Percentiles rank a stretch among this genome's conserved stretches.
These are phyloP conservation scores for Tympanuchus pallidicinctus DNA, from an alignment of 2,113 vertebrate genomes.

Conservation along the genomic window DNA sequence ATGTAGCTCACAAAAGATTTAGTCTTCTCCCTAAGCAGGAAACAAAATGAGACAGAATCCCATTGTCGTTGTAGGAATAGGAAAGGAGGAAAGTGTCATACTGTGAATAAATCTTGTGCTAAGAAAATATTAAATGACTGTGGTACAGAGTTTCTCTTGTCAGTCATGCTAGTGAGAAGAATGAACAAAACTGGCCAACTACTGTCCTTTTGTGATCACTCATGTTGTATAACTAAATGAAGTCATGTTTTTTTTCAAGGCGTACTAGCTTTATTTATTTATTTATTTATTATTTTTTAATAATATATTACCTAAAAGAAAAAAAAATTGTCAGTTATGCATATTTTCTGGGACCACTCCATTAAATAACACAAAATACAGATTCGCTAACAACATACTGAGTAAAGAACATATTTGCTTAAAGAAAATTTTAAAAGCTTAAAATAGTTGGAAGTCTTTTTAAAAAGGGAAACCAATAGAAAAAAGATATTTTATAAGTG, in stretches of 20 bases:
- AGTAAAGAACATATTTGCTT: not conserved
- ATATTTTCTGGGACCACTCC: not conserved
- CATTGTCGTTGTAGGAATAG: not conserved
- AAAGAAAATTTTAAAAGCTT: not conserved
- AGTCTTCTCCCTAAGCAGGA: not conserved
- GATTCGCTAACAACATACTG: not conserved
- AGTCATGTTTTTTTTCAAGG: not conserved
- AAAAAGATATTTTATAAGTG: not conserved
- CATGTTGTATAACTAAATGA: not conserved
- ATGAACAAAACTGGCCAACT: not conserved
- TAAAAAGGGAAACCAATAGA: not conserved
- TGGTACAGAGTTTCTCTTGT: not conserved
- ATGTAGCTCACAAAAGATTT: not conserved
- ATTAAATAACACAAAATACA: not conserved
- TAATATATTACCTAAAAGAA: not conserved
- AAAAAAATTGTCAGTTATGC: not conserved
- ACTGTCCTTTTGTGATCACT: fast-evolving
- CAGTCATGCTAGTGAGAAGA: not conserved
- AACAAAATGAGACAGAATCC: not conserved
- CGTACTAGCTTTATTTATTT: not conserved
- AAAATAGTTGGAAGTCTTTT: not conserved
- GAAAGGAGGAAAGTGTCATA: not conserved
- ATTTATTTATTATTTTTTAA: too few relatives aligned
- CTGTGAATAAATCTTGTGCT: not conserved
- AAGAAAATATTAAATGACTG: not conserved